Base-by-base conservation (phyloP, 2,888 invertebrate genomes). In the Coenonympha glycerion region DNA sequence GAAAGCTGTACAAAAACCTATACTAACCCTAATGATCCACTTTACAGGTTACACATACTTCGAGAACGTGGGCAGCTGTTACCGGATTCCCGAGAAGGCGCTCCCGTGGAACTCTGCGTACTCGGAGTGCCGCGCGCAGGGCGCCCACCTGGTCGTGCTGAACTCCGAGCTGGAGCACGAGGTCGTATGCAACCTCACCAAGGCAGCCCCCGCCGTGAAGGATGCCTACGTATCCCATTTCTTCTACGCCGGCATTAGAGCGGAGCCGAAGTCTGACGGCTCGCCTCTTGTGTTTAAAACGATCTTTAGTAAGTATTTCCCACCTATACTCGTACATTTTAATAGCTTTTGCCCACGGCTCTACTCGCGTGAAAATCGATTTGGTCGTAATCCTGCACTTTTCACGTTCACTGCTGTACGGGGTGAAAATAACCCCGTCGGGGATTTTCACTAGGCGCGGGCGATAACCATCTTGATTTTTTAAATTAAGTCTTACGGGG, bases 31-130 rank as follows among this genome's bases (percentile, higher is more conserved):
- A n/a, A n/a, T n/a, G n/a, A n/a, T n/a, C 47, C 9, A 2, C 28
- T 60, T 26, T 18, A 11, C 61, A 81, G 81, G 56, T 22, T 82
- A 79, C 56, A 41, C 55, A 26, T 73, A 71, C 59, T 59, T 60
- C 6, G 47, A 58, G n/a, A 64, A 63, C 31, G 60, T 68, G 1
- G 65, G 72, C 2, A 78, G 80, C 48, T 83, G 84, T 56, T 84
- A 84, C 63, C 76, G 65, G 39, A 65, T 80, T 0, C 65, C 77
- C 0, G 28, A 15, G 0, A 9, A 58, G 0, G 56, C 71, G 0
- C 67, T 55, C 26, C 63, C 74, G 0, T 84, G 84, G 84, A 71
- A 76, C 46, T 64, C 76, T 47, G 81, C 81, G 0, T 76, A 71
- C 31, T 66, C 65, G 0, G 75, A 77, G 34, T 84, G 83, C 52